Conservation (phyloP, 92 coral and sea anemone genomes). For the Umimayanthus chanpuru region DNA sequence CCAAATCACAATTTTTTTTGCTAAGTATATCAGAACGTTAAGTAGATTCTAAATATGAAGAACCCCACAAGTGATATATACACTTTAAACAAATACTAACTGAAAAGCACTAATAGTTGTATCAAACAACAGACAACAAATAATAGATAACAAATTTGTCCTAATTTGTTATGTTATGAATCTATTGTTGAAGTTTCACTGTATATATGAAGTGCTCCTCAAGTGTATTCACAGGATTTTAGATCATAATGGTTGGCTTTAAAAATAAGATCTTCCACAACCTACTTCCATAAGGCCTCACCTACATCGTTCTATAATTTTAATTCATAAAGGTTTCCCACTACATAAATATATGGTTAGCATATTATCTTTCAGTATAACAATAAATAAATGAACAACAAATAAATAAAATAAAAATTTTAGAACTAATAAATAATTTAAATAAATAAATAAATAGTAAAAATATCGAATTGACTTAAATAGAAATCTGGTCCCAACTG, state of each 20-base stretch:
- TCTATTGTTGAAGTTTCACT: constrained; percentile 7
- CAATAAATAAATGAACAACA: not conserved
- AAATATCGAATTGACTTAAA: not conserved
- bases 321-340: not conserved
- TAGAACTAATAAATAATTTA: not conserved
- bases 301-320: constrained; percentile 9
- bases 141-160: not conserved
- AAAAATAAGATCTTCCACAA: constrained; percentile 1
- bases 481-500: not conserved
- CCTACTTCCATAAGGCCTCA: constrained; percentile 12
- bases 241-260: not conserved
- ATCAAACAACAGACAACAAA: not conserved
- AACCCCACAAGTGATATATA: too few species aligned
- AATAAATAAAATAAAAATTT: not conserved
- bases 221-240: constrained; percentile 13
- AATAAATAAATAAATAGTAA: not conserved
- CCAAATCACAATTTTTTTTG: too few species aligned
- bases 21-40: too few species aligned
- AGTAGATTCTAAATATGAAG: too few species aligned
- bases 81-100: not conserved
- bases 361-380: constrained; percentile 1
- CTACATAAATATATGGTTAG: constrained; percentile 13
- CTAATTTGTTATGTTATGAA: constrained; percentile 6
- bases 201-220: not conserved
- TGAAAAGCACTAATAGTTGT: too few species aligned